A percentile compares a stretch with the other conserved stretches of the same genome.
Conservation (phyloP, 37 sponge, comb jelly and placozoan species). For the Hexactinellida sp. region DNA sequence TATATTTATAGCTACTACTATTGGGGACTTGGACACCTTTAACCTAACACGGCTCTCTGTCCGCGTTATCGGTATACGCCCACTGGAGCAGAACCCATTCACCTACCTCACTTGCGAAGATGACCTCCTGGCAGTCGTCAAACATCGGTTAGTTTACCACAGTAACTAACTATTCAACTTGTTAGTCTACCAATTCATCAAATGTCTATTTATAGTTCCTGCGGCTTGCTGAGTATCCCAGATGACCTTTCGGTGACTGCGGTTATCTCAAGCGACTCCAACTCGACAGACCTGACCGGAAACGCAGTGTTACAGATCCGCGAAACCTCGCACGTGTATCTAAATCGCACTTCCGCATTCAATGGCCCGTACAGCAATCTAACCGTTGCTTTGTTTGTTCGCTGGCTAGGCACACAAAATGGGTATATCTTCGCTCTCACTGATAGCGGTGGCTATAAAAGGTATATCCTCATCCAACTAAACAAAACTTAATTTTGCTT, state of each 20-base stretch:
- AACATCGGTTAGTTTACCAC: conserved; percentile 14
- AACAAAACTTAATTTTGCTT: no score
- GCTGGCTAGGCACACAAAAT: background rate
- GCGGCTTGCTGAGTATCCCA: background rate
- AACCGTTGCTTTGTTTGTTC: background rate
- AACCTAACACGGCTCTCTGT: background rate
- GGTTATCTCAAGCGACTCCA: background rate
- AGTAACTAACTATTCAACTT: no score
- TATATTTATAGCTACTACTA: background rate
- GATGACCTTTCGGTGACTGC: background rate
- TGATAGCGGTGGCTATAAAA: background rate
- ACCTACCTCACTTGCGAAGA: conserved; percentile 3
- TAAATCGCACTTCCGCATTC: background rate
- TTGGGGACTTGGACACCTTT: background rate
- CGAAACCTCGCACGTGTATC: background rate
- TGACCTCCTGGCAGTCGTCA: background rate
- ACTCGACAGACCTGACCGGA: background rate
- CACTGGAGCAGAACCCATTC: conserved; percentile 1
- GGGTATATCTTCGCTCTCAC: conserved; percentile 14
- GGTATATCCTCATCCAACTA: background rate
- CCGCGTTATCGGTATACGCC: background rate
- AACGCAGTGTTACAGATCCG: background rate
- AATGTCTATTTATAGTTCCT: no score
- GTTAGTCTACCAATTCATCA: no score
- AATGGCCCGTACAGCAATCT: background rate